Conservation (phyloP, 2,113 vertebrate genomes). For the Onychorhynchus coronatus region DNA sequence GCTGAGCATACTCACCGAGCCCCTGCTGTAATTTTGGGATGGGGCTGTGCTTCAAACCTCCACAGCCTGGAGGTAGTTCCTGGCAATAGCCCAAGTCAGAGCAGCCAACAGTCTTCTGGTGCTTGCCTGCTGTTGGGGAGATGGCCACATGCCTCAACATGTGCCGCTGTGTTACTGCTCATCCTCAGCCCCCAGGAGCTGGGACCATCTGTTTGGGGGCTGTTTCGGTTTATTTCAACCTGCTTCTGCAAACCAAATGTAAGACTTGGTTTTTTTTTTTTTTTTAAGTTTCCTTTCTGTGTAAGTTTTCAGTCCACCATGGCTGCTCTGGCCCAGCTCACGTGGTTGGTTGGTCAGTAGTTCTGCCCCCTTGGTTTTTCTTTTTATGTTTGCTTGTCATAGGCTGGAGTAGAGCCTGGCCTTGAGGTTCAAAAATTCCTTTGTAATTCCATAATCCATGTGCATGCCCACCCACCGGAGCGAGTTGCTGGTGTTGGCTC, state of each 20-base stretch:
- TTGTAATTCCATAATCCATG: constrained; percentile 22
- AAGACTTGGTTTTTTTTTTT: not conserved
- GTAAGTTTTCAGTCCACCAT: not conserved
- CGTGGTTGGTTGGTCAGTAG: not conserved
- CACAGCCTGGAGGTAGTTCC: not conserved
- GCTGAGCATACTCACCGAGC: not conserved
- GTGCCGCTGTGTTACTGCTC: not conserved
- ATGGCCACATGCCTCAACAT: not conserved
- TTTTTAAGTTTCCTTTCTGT: not conserved
- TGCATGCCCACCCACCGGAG: constrained; percentile 62
- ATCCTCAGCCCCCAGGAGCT: not conserved
- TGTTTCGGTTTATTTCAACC: not conserved
- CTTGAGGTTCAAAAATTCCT: constrained; percentile 14
- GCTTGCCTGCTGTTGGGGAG: not conserved
- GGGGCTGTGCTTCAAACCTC: not conserved
- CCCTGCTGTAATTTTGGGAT: not conserved
- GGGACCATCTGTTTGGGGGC: not conserved
- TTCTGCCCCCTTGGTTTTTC: not conserved
- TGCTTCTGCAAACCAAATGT: not conserved
- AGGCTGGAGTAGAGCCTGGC: constrained; percentile 1
- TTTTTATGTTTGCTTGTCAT: constrained; percentile 31
- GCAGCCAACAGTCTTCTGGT: not conserved
- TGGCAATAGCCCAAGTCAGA: not conserved
- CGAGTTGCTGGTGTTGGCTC: constrained; percentile 57
- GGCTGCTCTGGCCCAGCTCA: not conserved